Conservation (phyloP, 2,888 invertebrate genomes). For the Rhopalosiphum nymphaeae region DNA sequence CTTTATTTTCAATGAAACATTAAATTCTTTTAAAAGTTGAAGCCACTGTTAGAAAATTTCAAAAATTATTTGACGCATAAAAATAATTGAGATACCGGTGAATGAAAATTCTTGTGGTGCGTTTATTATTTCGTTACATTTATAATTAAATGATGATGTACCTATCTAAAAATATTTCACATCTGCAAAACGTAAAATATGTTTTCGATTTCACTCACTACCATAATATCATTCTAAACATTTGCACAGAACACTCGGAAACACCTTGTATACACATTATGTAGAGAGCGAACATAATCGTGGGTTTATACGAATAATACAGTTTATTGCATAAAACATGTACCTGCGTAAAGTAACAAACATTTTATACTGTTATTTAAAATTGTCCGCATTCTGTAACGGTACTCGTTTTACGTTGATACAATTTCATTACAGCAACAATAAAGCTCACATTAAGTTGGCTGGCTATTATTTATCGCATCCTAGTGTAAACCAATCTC, state of each 20-base stretch:
- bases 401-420: not conserved
- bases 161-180: not conserved
- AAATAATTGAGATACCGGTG: not conserved
- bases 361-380: not conserved
- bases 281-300: not conserved
- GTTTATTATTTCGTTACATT: not conserved
- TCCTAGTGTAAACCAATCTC: not conserved
- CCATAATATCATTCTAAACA: not conserved
- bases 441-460: not conserved
- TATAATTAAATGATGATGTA: not conserved
- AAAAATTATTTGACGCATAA: not conserved
- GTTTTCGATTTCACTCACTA: not conserved
- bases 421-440: not conserved
- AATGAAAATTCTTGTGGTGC: not conserved
- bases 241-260: not conserved
- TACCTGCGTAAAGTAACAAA: not conserved
- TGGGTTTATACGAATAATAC: not conserved
- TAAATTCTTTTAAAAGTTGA: not conserved
- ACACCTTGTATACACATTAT: not conserved
- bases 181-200: not conserved
- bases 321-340: not conserved
- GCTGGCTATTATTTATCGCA: not conserved
- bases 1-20: not conserved
- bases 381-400: not conserved
- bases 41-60: not conserved